phyloP scores from a whole-genome alignment of 2,797 vertebrate genomes.

The Phoeniculus purpureus region DNA sequence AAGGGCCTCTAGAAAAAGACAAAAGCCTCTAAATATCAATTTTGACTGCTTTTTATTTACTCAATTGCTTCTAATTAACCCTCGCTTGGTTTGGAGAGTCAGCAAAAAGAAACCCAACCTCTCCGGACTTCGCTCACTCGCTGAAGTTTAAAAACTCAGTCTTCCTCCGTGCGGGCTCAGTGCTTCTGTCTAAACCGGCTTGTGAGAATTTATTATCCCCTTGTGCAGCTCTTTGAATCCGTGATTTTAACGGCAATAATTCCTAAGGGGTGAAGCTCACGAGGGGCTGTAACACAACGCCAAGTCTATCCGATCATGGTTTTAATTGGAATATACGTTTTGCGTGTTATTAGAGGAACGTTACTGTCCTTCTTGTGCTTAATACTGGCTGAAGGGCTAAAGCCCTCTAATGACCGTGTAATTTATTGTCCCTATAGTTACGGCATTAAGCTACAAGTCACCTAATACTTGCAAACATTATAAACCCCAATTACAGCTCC shows the following conservation, averaged over 20 bases:
- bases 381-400: constrained; percentile 48
- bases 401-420: constrained; percentile 34
- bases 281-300: constrained; percentile 55
- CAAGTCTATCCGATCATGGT: constrained; percentile 62
- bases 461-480: constrained; percentile 65
- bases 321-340: constrained; percentile 71
- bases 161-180: not conserved
- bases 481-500: constrained; percentile 62
- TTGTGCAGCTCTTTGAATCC: constrained; percentile 45
- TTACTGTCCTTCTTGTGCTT: constrained; percentile 48
- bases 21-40: not conserved
- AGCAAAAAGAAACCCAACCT: constrained; percentile 19
- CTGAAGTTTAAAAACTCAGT: not conserved
- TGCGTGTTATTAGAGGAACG: constrained; percentile 51
- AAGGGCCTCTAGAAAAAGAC: not conserved
- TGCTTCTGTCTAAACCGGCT: constrained; percentile 39
- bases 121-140: not conserved
- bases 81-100: not conserved
- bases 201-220: constrained; percentile 67
- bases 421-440: constrained; percentile 58
- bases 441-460: constrained; percentile 65
- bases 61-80: constrained; percentile 55
- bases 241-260: constrained; percentile 63
- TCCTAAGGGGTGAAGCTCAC: constrained; percentile 50
- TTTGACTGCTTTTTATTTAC: constrained; percentile 2